phyloP scores from a whole-genome alignment of 2,888 invertebrate species.

The Meliscaeva auricollis region DNA sequence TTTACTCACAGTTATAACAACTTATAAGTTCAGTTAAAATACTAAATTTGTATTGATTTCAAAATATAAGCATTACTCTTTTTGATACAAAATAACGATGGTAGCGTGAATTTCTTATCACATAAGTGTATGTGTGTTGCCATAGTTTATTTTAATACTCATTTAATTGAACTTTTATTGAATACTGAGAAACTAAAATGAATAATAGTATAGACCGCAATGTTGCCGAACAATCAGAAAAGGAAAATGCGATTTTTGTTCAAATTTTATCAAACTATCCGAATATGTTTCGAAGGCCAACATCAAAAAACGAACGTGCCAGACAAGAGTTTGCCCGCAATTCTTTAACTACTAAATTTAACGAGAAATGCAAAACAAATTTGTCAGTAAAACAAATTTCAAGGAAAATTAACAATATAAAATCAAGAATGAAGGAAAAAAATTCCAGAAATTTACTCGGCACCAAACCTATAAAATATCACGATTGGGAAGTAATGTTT shows the following conservation, averaged over 20 bases:
- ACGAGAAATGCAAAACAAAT: slow-evolving; percentile 22
- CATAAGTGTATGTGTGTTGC: background rate
- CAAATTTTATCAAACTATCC: slow-evolving; percentile 29
- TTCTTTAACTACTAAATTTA: slow-evolving; percentile 16
- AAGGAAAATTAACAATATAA: slow-evolving; percentile 40
- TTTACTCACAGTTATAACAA: no score
- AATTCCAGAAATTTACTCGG: slow-evolving; percentile 7
- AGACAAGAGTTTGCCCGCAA: slow-evolving; percentile 2
- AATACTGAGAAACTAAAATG: background rate
- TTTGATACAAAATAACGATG: no score
- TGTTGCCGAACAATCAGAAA: background rate
- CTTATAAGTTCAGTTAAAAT: no score
- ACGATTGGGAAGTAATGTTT: slow-evolving; percentile 29
- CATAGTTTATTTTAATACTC: background rate
- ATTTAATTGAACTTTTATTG: no score
- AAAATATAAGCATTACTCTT: no score
- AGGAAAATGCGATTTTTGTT: slow-evolving; percentile 35
- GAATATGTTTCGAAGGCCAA: slow-evolving; percentile 26
- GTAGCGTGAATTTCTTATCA: no score
- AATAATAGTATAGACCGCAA: background rate
- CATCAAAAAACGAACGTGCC: background rate
- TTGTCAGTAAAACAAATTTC: slow-evolving; percentile 38
- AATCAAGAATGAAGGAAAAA: slow-evolving; percentile 25
- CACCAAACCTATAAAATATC: background rate
- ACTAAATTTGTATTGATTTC: no score